phyloP scores from a whole-genome alignment of 2,797 vertebrate species.

The Sciurus carolinensis region DNA sequence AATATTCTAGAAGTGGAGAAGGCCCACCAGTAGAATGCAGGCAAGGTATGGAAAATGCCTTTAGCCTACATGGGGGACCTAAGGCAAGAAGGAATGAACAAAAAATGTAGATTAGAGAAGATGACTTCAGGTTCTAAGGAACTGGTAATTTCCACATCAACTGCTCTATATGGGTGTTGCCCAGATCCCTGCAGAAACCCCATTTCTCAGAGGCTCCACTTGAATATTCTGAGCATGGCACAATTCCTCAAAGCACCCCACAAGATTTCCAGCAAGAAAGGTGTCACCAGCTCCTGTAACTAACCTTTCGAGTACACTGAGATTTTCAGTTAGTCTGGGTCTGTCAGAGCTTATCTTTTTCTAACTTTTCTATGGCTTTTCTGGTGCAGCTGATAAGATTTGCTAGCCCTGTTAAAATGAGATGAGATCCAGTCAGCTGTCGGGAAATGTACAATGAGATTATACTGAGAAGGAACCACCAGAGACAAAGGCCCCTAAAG shows the following conservation, averaged over 20 bases:
- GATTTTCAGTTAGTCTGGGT: conserved; percentile 50
- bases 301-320: background rate
- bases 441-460: conserved; percentile 76
- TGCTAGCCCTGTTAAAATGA: conserved; percentile 65
- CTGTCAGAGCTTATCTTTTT: conserved; percentile 73
- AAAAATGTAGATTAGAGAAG: background rate
- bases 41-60: background rate
- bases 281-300: conserved; percentile 23
- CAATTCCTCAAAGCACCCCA: background rate
- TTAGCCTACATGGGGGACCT: background rate
- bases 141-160: background rate
- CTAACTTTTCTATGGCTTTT: conserved; percentile 72
- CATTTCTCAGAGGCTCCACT: background rate
- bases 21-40: background rate
- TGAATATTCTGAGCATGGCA: background rate
- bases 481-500: conserved; percentile 80
- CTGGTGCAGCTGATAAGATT: conserved; percentile 77
- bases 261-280: conserved; percentile 20
- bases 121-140: background rate
- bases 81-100: background rate
- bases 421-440: conserved; percentile 83
- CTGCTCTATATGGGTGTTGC: background rate
- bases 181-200: background rate
- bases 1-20: background rate
- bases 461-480: conserved; percentile 70